Percentiles rank a stretch among this genome's conserved stretches.
These are phyloP conservation scores for Dione vanillae DNA, from an alignment of 2,888 invertebrate genomes.

Conservation along the genomic window DNA sequence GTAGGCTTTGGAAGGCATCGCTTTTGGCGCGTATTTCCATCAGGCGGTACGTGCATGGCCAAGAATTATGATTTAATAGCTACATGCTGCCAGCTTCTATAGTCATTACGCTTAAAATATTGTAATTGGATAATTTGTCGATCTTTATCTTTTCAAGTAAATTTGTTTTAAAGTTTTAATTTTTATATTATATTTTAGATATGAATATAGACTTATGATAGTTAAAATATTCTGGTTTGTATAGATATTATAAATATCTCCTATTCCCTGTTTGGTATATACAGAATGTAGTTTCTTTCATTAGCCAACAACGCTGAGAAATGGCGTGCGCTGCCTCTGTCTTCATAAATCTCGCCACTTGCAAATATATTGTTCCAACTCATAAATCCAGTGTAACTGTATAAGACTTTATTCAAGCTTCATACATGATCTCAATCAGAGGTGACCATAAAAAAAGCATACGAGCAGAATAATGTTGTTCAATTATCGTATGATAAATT, in stretches of 20 bases:
- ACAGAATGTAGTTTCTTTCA: slow-evolving; percentile 46
- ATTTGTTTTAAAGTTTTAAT: slow-evolving; percentile 30
- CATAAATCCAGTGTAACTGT: slow-evolving; percentile 64
- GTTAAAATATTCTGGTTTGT: not conserved
- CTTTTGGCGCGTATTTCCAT: slow-evolving; percentile 48
- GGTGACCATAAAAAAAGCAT: slow-evolving; percentile 42
- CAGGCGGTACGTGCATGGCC: slow-evolving; percentile 34
- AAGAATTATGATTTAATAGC: slow-evolving; percentile 59
- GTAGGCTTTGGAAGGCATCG: slow-evolving; percentile 55
- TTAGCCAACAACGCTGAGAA: slow-evolving; percentile 45
- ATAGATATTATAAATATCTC: slow-evolving; percentile 2
- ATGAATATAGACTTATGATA: not conserved
- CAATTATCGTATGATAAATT: slow-evolving; percentile 35
- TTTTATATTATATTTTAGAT: slow-evolving; percentile 21
- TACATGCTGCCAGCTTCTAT: slow-evolving; percentile 63
- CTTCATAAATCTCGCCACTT: slow-evolving; percentile 71
- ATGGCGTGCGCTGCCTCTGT: slow-evolving; percentile 59
- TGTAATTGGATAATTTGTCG: slow-evolving; percentile 68
- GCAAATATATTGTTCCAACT: slow-evolving; percentile 67
- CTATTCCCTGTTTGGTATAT: not conserved
- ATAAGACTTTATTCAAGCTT: slow-evolving; percentile 64
- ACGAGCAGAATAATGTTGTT: slow-evolving; percentile 36
- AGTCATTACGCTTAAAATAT: slow-evolving; percentile 64
- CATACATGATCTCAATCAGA: slow-evolving; percentile 54
- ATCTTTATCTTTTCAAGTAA: slow-evolving; percentile 67